Evolutionary conservation across 2,797 vertebrate genomes (phyloP).

Genomic region (Cyprinodon diabolis): DNA sequence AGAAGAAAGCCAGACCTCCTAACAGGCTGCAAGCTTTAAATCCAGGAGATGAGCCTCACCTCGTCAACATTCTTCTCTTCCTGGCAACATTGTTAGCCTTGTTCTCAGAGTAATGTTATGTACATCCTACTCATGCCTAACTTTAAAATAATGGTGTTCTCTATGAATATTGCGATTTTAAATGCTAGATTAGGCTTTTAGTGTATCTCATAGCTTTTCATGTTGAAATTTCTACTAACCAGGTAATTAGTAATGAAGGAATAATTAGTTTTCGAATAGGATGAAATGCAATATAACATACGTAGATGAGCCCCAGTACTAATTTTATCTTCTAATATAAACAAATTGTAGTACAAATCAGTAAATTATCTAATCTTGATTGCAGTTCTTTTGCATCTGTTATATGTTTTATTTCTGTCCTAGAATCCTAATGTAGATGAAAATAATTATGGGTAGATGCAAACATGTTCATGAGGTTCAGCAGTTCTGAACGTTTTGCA

Average conservation of each 20-base stretch:
- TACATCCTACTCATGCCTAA: not conserved
- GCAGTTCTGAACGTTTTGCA: too few species aligned
- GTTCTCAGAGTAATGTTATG: not conserved
- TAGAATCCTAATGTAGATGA: too few species aligned
- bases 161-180: not conserved
- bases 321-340: not conserved
- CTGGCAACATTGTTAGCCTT: slow-evolving; percentile 25
- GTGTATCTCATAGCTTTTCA: not conserved
- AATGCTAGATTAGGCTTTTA: too few species aligned
- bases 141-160: not conserved
- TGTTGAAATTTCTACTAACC: not conserved
- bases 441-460: too few species aligned
- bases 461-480: too few species aligned
- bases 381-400: too few species aligned
- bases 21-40: slow-evolving; percentile 53
- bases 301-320: not conserved
- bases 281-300: too few species aligned
- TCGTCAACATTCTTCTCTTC: slow-evolving; percentile 50
- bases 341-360: not conserved
- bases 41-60: slow-evolving; percentile 49
- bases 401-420: too few species aligned
- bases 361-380: too few species aligned
- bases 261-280: not conserved
- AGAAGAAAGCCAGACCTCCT: slow-evolving; percentile 59
- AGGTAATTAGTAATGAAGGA: not conserved